Evolutionary conservation across 1,140 invertebrate genomes (phyloP).

Genomic region (Cydia fagiglandana): DNA sequence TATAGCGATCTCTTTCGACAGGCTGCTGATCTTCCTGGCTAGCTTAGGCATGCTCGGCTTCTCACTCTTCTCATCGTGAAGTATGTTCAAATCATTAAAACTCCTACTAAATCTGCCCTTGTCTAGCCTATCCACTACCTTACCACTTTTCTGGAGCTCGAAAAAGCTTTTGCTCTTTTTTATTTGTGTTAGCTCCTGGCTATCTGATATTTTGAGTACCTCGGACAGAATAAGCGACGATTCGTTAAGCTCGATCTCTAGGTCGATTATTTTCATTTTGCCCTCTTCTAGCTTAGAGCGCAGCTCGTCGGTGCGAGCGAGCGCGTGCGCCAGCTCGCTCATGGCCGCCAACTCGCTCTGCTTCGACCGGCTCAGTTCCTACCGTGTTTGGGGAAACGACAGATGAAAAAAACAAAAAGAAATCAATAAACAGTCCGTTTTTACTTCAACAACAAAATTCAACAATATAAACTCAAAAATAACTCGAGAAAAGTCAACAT

Average conservation of each 20-base stretch:
- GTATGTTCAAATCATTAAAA: constrained; percentile 60
- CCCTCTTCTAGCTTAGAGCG: constrained; percentile 67
- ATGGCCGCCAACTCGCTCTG: constrained; percentile 65
- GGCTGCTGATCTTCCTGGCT: constrained; percentile 67
- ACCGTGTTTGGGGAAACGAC: constrained; percentile 50
- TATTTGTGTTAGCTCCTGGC: constrained; percentile 60
- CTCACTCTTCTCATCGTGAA: constrained; percentile 46
- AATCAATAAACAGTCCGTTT: constrained; percentile 49
- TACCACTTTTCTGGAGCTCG: constrained; percentile 75
- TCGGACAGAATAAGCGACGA: constrained; percentile 71
- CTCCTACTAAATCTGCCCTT: constrained; percentile 67
- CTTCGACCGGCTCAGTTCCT: constrained; percentile 66
- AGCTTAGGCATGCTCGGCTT: constrained; percentile 60
- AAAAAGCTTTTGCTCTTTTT: constrained; percentile 73
- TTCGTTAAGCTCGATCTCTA: constrained; percentile 75
- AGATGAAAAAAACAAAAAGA: constrained; percentile 64
- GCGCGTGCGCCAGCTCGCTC: constrained; percentile 55
- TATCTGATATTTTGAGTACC: constrained; percentile 69
- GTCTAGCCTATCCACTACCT: constrained; percentile 74
- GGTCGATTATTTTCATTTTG: constrained; percentile 71
- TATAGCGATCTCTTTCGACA: constrained; percentile 74
- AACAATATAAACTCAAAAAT: constrained; percentile 74
- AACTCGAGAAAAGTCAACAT: constrained; percentile 67
- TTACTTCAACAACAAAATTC: constrained; percentile 68
- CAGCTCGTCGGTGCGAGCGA: constrained; percentile 62